Base-by-base conservation (phyloP, 2,888 invertebrate genomes). In the Slavum lentiscoides region DNA sequence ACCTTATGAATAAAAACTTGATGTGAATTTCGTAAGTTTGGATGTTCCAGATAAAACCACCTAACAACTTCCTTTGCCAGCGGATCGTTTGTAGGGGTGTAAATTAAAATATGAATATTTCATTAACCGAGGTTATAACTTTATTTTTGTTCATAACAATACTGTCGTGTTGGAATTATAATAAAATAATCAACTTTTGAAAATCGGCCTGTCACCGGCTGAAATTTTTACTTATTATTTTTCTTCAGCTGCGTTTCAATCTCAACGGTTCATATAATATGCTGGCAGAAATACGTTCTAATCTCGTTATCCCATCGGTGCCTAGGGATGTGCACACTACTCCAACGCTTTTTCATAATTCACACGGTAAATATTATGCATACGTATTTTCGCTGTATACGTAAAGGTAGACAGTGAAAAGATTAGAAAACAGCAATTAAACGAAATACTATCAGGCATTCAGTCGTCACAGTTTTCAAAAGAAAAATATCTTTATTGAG, bases 61-160 rank as follows among this genome's bases (percentile, higher is more conserved):
- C 59, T 75, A 75, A 75, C 67, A 75, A 75, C 19, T 67, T 75
- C n/a, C 19, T 43, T n/a, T 43, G 43, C 43, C 43, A 23, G 37
- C n/a, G 43, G 19, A 67, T 43, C 43, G 21, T 58, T 67, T 64
- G 37, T 39, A 30, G 7, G 19, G 19, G 59, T 67, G 75, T 67
- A 75, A 75, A 75, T 75, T 75, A 75, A 68, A 75, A 68, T 75
- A 75, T 75, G 75, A 75, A 75, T 75, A 67, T 75, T 75, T 75
- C 67, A 75, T 43, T 43, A 68, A 67, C 58, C 30, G 58, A 23
- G 43, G 43, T 59, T 67, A 67, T 75, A 75, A 75, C 58, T 75
- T 75, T 75, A 75, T 75, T 59, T 75, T 67, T 39, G 55, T 74
- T 58, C n/a, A 43, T 43, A 43, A 75, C 58, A 59, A 68, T 19